Evolutionary conservation across 1,140 invertebrate genomes (phyloP), one percentile per base, ranked within the genome.

Genomic region (Apocrypta bakeri): DNA sequence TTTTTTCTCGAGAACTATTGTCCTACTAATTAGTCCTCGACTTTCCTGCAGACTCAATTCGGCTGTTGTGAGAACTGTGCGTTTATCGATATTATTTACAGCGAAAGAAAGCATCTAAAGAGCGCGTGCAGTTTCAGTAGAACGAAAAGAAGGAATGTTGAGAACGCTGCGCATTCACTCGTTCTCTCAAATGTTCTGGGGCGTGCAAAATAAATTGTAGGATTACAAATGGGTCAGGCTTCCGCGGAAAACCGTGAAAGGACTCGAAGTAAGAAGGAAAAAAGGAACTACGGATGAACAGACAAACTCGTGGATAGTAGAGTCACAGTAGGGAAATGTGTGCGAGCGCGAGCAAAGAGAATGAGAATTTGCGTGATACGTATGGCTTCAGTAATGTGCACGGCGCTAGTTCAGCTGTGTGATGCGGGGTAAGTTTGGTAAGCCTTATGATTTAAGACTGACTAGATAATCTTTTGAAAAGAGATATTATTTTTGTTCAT

Each of bases 31-130:
- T n/a, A n/a, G n/a, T 33, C 31, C 11, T 25, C 31, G 3, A n/a
- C 76, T 14, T 40, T 42, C 40, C n/a, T n/a, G 17, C 42, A 31
- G 69, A 81, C 79, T 81, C 72, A 56, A 81, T 81, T 81, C 79
- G 79, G 73, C 69, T 63, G 69, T 48, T 68, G n/a, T 33, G 72
- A 68, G 66, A 48, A 48, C 25, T 48, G 61, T 81, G 83, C 80
- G 77, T 84, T 84, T 82, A 84, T 82, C 64, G 83, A 68, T 37
- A 61, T 84, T 82, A 84, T 84, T 84, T 84, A 84, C 80, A 29
- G 76, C 68, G 25, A 25, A 17, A 61, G 29, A 56, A 63, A 42
- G 68, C 42, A 21, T 37, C 37, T 40, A n/a, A n/a, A n/a, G n/a
- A n/a, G n/a, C 42, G 24, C 69, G 14, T 21, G 8, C 29, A 2